phyloP scores from a whole-genome alignment of 1,140 invertebrate genomes.

The Saccostrea glomerata region DNA sequence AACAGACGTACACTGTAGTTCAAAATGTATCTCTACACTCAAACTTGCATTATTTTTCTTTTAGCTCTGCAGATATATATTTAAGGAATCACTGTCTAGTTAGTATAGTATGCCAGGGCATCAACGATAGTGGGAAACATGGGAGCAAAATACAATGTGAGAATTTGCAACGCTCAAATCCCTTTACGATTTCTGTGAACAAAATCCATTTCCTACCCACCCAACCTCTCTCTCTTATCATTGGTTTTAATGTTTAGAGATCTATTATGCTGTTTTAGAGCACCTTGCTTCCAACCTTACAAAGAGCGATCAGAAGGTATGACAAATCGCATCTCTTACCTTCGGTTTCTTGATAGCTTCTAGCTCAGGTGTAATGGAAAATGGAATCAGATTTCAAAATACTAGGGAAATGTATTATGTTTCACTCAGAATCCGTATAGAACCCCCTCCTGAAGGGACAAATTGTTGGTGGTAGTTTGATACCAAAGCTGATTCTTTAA shows the following conservation, averaged over 20 bases:
- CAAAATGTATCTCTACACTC: too few relatives aligned
- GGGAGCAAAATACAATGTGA: too few relatives aligned
- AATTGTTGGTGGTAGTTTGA: constrained; percentile 26
- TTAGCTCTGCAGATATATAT: too few relatives aligned
- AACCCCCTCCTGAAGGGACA: constrained; percentile 5
- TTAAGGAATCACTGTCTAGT: too few relatives aligned
- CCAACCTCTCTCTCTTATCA: neutral
- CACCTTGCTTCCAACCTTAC: neutral
- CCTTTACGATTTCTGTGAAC: too few relatives aligned
- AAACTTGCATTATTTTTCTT: too few relatives aligned
- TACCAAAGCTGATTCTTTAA: constrained; percentile 9
- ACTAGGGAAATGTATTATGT: constrained; percentile 19
- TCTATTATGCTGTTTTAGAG: neutral
- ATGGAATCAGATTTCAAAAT: constrained; percentile 43
- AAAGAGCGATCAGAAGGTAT: neutral
- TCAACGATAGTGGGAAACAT: too few relatives aligned
- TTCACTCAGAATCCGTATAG: neutral
- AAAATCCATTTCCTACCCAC: neutral
- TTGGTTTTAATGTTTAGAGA: neutral
- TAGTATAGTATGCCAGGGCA: too few relatives aligned
- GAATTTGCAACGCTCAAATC: too few relatives aligned
- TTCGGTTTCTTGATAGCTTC: constrained; percentile 15
- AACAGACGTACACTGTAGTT: too few relatives aligned
- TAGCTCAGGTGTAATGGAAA: constrained; percentile 35
- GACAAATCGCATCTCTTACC: constrained; percentile 22